Evolutionary conservation across 2,113 vertebrate genomes (phyloP).

Genomic region (Bufo gargarizans): DNA sequence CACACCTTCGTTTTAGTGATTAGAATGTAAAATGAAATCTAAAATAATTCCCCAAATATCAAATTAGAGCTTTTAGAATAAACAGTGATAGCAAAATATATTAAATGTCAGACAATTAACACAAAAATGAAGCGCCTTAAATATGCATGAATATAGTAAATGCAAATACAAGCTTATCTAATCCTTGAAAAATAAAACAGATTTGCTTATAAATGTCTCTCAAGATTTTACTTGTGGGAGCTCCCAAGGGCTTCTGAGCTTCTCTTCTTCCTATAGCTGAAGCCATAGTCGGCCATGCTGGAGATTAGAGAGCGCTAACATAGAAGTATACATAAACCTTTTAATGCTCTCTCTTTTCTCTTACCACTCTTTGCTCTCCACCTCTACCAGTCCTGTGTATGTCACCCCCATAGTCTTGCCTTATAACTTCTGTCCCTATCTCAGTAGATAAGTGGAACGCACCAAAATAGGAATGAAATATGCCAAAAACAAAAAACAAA

Average conservation of each 20-base stretch:
- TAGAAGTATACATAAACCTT: not conserved
- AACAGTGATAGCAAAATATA: not conserved
- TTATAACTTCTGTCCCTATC: not conserved
- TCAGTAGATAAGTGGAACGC: too few species aligned
- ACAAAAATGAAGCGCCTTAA: not conserved
- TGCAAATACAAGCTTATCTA: not conserved
- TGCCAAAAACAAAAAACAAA: too few species aligned
- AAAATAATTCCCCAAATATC: slow-evolving; percentile 69
- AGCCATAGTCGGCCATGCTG: not conserved
- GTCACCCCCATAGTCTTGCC: not conserved
- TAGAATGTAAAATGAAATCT: slow-evolving; percentile 70
- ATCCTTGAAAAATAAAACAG: not conserved
- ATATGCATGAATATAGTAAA: not conserved
- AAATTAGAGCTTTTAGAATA: slow-evolving; percentile 64
- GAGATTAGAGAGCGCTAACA: not conserved
- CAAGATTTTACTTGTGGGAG: not conserved
- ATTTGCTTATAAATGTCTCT: not conserved
- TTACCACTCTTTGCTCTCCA: not conserved
- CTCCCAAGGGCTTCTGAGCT: not conserved
- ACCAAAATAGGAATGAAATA: too few species aligned
- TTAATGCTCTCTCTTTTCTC: not conserved
- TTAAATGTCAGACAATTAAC: not conserved
- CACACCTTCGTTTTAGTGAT: slow-evolving; percentile 69
- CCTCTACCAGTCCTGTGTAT: not conserved
- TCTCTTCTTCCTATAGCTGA: not conserved